phyloP scores from a whole-genome alignment of 92 coral and sea anemone genomes.

The Phenganax marumi region DNA sequence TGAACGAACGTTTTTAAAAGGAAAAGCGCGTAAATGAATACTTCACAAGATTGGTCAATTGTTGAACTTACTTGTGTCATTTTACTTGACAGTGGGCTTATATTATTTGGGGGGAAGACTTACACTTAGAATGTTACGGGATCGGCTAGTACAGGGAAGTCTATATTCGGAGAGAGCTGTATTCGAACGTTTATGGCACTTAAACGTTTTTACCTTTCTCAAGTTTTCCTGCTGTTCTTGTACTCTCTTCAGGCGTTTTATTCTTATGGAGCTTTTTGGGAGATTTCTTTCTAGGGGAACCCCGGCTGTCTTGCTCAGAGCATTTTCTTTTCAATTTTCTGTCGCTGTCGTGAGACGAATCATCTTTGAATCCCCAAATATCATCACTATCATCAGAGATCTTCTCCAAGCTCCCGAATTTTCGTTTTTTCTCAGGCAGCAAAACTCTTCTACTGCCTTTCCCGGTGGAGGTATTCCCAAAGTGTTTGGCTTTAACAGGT shows the following conservation, averaged over 20 bases:
- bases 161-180: too few species aligned
- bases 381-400: neutral
- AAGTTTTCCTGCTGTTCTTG: neutral
- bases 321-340: neutral
- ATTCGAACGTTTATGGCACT: too few species aligned
- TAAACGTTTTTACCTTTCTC: neutral
- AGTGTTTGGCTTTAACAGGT: neutral
- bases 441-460: neutral
- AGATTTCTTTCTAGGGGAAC: constrained; percentile 15
- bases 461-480: neutral
- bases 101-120: too few species aligned
- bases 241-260: neutral
- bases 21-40: too few species aligned
- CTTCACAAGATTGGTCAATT: too few species aligned
- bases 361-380: constrained; percentile 19
- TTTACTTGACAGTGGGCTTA: too few species aligned
- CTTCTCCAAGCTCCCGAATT: neutral
- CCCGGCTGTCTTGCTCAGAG: neutral
- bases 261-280: neutral
- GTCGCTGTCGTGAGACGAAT: neutral
- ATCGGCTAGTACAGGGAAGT: too few species aligned
- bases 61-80: too few species aligned
- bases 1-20: too few species aligned
- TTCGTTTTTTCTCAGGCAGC: neutral
- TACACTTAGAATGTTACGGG: too few species aligned